These are phyloP conservation scores for Arbacia lixula DNA, from an alignment of 53 echinoderm and acorn worm genomes.

Conservation along the genomic window DNA sequence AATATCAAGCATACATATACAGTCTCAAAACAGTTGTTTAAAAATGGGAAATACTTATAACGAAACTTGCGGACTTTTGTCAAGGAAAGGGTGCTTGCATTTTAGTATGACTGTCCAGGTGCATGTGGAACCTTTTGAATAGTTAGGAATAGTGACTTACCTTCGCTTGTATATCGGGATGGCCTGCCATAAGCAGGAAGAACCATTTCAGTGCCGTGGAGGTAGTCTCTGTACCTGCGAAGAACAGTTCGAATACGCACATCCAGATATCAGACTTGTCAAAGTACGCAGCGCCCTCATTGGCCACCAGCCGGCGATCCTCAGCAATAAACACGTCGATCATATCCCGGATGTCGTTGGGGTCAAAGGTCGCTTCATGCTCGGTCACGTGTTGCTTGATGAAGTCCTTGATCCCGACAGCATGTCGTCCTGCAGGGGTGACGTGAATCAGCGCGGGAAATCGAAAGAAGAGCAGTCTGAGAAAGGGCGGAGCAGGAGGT, in stretches of 20 bases:
- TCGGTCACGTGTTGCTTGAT: slow-evolving; percentile 27
- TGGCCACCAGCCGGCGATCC: background rate
- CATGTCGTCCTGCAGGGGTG: too few relatives aligned
- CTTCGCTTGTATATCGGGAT: slow-evolving; percentile 50
- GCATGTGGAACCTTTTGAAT: too few relatives aligned
- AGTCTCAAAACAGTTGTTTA: too few relatives aligned
- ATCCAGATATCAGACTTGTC: slow-evolving; percentile 51
- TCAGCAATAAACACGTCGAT: slow-evolving; percentile 27
- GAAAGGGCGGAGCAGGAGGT: too few relatives aligned
- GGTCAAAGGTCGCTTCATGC: slow-evolving; percentile 40
- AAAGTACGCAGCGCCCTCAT: background rate
- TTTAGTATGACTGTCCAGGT: too few relatives aligned
- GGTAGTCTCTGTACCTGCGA: slow-evolving; percentile 61
- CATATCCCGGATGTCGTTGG: slow-evolving; percentile 34
- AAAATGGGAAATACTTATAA: too few relatives aligned
- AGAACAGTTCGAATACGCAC: slow-evolving; percentile 51
- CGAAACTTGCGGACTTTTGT: too few relatives aligned
- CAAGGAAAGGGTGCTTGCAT: too few relatives aligned
- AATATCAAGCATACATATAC: too few relatives aligned
- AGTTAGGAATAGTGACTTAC: slow-evolving; percentile 20
- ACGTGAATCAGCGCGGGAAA: too few relatives aligned
- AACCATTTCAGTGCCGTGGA: slow-evolving; percentile 51
- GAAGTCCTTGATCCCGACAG: slow-evolving; percentile 43
- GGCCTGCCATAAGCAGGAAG: slow-evolving; percentile 44
- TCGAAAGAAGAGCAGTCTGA: too few relatives aligned